These are phyloP conservation scores for Vidua chalybeata DNA, from an alignment of 2,113 vertebrate genomes.

Conservation along the genomic window DNA sequence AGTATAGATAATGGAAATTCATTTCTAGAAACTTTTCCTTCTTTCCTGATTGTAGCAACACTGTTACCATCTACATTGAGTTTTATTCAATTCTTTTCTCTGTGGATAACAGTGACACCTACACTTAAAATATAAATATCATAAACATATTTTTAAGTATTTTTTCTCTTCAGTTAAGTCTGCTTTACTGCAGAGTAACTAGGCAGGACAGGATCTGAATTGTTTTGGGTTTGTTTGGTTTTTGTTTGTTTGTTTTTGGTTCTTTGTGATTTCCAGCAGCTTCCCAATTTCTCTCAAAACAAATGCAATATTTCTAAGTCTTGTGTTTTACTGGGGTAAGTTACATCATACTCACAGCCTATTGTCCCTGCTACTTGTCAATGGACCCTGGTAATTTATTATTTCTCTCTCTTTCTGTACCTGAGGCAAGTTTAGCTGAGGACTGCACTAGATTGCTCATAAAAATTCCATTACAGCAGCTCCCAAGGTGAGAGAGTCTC, in stretches of 20 bases:
- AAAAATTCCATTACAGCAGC: not conserved
- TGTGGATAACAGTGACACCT: not conserved
- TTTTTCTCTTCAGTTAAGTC: not conserved
- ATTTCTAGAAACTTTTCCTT: not conserved
- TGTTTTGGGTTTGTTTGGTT: not conserved
- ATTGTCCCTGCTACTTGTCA: not conserved
- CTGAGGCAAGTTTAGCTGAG: not conserved
- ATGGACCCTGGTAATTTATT: not conserved
- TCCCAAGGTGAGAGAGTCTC: not conserved
- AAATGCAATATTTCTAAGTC: not conserved
- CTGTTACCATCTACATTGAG: not conserved
- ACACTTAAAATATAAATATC: not conserved
- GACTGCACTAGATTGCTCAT: not conserved
- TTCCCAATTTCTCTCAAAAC: not conserved
- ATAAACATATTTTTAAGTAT: not conserved
- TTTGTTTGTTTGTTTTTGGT: not conserved
- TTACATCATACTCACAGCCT: not conserved
- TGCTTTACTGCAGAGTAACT: not conserved
- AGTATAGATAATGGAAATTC: not conserved
- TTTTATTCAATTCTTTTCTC: not conserved
- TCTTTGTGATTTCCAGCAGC: not conserved
- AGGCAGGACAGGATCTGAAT: not conserved
- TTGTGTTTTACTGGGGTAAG: not conserved
- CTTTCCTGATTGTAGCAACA: not conserved
- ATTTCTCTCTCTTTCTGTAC: not conserved